A percentile compares a stretch with the other conserved stretches of the same genome.
These are phyloP conservation scores for Mirza zaza DNA, from an alignment of 2,113 vertebrate species.

Conservation along the genomic window DNA sequence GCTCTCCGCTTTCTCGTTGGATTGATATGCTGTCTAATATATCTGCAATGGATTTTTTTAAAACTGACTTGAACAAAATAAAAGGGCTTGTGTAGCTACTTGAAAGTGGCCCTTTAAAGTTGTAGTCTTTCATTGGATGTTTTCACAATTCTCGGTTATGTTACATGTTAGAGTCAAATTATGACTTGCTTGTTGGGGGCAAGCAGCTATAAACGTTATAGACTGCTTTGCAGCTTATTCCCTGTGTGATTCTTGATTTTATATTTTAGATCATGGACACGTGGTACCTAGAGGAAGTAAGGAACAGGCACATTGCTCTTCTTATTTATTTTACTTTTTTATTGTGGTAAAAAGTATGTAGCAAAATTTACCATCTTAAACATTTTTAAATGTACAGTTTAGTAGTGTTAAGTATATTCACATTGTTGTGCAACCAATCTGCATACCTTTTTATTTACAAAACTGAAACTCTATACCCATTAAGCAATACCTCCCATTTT, in stretches of 20 bases:
- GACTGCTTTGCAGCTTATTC: conserved; percentile 16
- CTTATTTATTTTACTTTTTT: not conserved
- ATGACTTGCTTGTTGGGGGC: not conserved
- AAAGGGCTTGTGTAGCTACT: conserved; percentile 65
- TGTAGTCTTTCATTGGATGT: not conserved
- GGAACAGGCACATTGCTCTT: not conserved
- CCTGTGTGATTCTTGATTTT: conserved; percentile 1
- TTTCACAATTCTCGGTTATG: conserved; percentile 49
- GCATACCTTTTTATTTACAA: conserved; percentile 9
- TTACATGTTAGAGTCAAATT: conserved; percentile 43
- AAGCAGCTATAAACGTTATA: conserved; percentile 47
- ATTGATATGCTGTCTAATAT: conserved; percentile 83
- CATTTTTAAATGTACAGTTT: not conserved
- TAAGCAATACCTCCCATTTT: not conserved
- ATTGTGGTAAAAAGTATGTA: not conserved
- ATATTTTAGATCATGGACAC: conserved; percentile 14
- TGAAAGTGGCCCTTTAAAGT: conserved; percentile 67
- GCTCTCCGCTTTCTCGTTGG: conserved; percentile 76
- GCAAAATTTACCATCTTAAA: not conserved
- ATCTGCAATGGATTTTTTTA: conserved; percentile 75
- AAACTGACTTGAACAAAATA: conserved; percentile 67
- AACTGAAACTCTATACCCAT: not conserved
- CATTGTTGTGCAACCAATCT: not conserved
- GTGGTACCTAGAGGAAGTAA: not conserved
- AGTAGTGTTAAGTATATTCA: conserved; percentile 14